A percentile compares a stretch with the other conserved stretches of the same genome.
Conservation (phyloP, 2,113 vertebrate species). For the Protobothrops flavoviridis region DNA sequence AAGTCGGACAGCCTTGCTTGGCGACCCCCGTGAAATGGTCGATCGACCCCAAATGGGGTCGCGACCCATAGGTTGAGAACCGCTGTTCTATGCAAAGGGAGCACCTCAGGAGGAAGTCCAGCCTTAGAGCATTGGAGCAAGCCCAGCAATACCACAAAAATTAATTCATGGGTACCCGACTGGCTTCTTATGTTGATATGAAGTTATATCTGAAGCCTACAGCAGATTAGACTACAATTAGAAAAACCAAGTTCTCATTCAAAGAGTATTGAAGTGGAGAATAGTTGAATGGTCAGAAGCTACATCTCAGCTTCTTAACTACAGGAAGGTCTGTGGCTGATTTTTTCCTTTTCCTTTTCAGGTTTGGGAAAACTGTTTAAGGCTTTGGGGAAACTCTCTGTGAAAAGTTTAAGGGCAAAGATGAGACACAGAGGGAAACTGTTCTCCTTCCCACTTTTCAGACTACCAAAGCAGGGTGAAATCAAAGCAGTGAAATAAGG, state of each 20-base stretch:
- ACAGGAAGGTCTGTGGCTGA: neutral
- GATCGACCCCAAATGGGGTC: too few relatives aligned
- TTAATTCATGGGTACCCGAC: neutral
- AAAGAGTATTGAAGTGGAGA: neutral
- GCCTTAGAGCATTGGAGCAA: neutral
- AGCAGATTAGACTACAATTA: neutral
- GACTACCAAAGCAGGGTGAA: neutral
- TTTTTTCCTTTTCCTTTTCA: neutral
- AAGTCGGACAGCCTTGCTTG: too few relatives aligned
- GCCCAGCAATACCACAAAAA: neutral
- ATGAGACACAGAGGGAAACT: neutral
- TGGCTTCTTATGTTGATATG: neutral
- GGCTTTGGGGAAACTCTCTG: neutral
- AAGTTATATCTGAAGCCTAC: neutral
- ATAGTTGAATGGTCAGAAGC: neutral
- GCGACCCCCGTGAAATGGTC: too few relatives aligned
- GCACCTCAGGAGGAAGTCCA: neutral
- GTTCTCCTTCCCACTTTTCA: neutral
- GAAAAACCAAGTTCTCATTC: conserved; percentile 21
- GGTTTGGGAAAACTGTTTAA: neutral
- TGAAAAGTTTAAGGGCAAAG: neutral
- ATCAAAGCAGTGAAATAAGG: neutral
- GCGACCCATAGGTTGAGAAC: too few relatives aligned
- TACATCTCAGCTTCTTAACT: neutral
- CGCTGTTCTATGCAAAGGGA: neutral